Evolutionary conservation across 35 echinoderm and acorn worm genomes (phyloP).

Genomic region (Strongylocentrotus purpuratus): DNA sequence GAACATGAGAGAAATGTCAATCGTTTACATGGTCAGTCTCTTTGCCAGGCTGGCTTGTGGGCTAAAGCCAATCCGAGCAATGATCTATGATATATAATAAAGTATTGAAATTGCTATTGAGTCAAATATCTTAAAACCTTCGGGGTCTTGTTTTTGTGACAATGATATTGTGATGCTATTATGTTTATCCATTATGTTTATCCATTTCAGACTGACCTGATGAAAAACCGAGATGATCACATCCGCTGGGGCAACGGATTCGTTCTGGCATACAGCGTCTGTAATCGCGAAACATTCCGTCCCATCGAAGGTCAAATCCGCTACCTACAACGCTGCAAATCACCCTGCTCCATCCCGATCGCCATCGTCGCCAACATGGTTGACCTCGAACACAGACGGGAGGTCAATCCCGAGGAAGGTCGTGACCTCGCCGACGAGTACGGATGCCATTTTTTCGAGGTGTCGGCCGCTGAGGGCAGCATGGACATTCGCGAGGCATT

Average conservation of each 20-base stretch:
- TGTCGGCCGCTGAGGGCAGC: slow-evolving; percentile 84
- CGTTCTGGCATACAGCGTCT: slow-evolving; percentile 86
- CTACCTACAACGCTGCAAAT: slow-evolving; percentile 66
- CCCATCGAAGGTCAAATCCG: slow-evolving; percentile 65
- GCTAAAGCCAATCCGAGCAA: background rate
- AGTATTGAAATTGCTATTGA: no score
- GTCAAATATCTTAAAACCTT: background rate
- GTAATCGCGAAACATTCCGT: slow-evolving; percentile 75
- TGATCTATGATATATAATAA: background rate
- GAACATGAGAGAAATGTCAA: no score
- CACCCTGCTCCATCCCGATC: slow-evolving; percentile 68
- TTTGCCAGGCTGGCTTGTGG: background rate
- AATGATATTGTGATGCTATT: background rate
- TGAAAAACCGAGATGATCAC: slow-evolving; percentile 65
- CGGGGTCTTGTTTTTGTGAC: background rate
- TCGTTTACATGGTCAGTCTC: no score
- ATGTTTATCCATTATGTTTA: slow-evolving; percentile 31
- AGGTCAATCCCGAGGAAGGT: slow-evolving; percentile 74
- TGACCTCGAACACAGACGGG: slow-evolving; percentile 73
- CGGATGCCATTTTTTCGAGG: slow-evolving; percentile 91
- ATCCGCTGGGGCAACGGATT: slow-evolving; percentile 85
- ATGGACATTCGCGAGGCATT: slow-evolving; percentile 72
- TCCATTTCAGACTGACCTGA: slow-evolving; percentile 57
- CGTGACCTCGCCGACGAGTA: slow-evolving; percentile 79
- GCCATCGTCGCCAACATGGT: slow-evolving; percentile 86